These are phyloP conservation scores for Zalophus californianus DNA, from an alignment of 2,797 vertebrate species.

Conservation along the genomic window DNA sequence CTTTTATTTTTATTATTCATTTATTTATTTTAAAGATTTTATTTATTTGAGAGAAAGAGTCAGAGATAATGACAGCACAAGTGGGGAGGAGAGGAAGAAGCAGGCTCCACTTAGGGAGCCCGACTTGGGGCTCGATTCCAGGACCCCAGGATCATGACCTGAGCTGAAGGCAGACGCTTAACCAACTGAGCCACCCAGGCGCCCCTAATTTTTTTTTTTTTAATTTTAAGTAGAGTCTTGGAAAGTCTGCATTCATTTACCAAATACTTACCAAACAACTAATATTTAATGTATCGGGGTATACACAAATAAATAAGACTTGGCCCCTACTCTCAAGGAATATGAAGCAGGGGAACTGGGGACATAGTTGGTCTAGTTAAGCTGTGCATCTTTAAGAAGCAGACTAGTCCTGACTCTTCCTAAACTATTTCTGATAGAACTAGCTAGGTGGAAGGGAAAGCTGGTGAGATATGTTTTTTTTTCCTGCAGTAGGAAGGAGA, in stretches of 20 bases:
- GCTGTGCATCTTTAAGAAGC: not conserved
- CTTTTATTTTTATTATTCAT: too few relatives aligned
- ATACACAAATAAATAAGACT: not conserved
- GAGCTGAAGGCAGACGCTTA: too few relatives aligned
- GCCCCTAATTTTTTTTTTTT: not conserved
- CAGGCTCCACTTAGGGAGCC: too few relatives aligned
- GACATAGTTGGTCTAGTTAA: not conserved
- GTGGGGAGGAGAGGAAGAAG: too few relatives aligned
- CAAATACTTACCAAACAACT: not conserved
- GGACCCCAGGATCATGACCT: too few relatives aligned
- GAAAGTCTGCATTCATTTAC: not conserved
- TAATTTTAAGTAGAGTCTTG: not conserved
- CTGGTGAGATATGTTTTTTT: not conserved
- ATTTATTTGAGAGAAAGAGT: too few relatives aligned
- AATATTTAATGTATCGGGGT: not conserved
- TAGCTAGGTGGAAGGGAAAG: not conserved
- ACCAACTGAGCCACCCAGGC: too few relatives aligned
- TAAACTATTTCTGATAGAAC: not conserved
- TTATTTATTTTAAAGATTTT: too few relatives aligned
- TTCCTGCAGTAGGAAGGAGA: not conserved
- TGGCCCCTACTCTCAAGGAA: not conserved
- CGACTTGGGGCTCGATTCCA: too few relatives aligned
- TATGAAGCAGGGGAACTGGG: not conserved
- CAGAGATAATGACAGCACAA: too few relatives aligned
- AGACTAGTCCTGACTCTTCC: not conserved